A percentile compares a stretch with the other conserved stretches of the same genome.
Evolutionary conservation across 2,888 invertebrate genomes (phyloP).

Genomic region (Thumatha senex): DNA sequence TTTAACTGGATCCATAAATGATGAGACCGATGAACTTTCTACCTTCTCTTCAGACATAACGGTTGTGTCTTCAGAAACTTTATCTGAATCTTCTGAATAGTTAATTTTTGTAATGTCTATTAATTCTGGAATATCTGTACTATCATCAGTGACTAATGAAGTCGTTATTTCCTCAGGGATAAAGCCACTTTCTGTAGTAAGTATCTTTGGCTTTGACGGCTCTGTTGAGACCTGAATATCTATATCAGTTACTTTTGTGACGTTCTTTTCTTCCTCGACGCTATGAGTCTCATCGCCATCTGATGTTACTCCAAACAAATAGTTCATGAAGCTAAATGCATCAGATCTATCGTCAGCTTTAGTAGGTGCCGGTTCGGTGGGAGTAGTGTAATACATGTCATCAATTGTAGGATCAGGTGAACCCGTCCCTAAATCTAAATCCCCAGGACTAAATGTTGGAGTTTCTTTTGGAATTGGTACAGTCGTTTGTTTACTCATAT

Average conservation of each 20-base stretch:
- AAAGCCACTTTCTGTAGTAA: constrained; percentile 65
- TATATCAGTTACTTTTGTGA: constrained; percentile 33
- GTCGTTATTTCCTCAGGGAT: constrained; percentile 75
- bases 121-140: constrained; percentile 19
- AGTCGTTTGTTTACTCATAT: constrained; percentile 33
- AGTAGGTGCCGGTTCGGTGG: constrained; percentile 53
- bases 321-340: constrained; percentile 70
- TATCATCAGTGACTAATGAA: constrained; percentile 20
- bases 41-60: constrained; percentile 40
- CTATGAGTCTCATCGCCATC: constrained; percentile 46
- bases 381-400: constrained; percentile 52
- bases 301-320: constrained; percentile 67
- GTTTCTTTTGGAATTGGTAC: constrained; percentile 39
- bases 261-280: constrained; percentile 31
- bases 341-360: constrained; percentile 56
- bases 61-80: constrained; percentile 22
- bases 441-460: constrained; percentile 57
- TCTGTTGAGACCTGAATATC: constrained; percentile 52
- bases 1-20: constrained; percentile 79
- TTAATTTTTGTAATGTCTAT: constrained; percentile 29
- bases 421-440: constrained; percentile 70
- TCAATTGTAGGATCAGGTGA: constrained; percentile 68
- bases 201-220: constrained; percentile 44
- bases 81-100: constrained; percentile 30
- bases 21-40: constrained; percentile 62